These are phyloP conservation scores for Zhuqinia jingwanae DNA, from an alignment of 2,888 invertebrate genomes.

Conservation along the genomic window DNA sequence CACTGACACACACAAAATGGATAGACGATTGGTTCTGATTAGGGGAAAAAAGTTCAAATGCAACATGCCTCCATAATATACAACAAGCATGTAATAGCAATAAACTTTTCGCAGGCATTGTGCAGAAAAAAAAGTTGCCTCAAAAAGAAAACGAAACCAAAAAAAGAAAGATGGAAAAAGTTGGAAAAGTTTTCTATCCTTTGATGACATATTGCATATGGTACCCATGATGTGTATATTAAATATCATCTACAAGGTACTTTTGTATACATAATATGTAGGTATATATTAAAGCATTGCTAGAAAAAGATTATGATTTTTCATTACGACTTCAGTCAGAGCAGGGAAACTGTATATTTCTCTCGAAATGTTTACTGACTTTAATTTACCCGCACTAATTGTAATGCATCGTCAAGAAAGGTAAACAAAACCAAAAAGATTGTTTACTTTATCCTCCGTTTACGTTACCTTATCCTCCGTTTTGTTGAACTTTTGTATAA, in stretches of 20 bases:
- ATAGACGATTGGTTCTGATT: constrained; percentile 32
- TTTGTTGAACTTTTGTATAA: too few species aligned
- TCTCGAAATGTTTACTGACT: neutral
- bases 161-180: neutral
- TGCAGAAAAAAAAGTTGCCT: constrained; percentile 19
- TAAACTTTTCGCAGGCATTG: neutral
- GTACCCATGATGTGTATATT: too few species aligned
- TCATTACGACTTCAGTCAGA: neutral
- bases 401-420: neutral
- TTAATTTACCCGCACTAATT: constrained; percentile 22
- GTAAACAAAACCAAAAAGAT: constrained; percentile 33
- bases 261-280: too few species aligned
- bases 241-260: too few species aligned
- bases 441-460: constrained; percentile 29
- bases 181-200: constrained; percentile 2
- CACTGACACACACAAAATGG: constrained; percentile 50
- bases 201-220: neutral
- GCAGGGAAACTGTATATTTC: neutral
- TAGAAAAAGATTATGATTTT: constrained; percentile 14
- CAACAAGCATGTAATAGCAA: neutral
- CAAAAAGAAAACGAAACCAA: neutral
- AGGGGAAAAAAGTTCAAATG: constrained; percentile 26
- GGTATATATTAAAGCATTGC: too few species aligned
- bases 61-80: neutral
- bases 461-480: too few species aligned